Evolutionary conservation across 1,140 invertebrate genomes (phyloP), one percentile per base, ranked within the genome.

Genomic region (Leptopilina boulardi): DNA sequence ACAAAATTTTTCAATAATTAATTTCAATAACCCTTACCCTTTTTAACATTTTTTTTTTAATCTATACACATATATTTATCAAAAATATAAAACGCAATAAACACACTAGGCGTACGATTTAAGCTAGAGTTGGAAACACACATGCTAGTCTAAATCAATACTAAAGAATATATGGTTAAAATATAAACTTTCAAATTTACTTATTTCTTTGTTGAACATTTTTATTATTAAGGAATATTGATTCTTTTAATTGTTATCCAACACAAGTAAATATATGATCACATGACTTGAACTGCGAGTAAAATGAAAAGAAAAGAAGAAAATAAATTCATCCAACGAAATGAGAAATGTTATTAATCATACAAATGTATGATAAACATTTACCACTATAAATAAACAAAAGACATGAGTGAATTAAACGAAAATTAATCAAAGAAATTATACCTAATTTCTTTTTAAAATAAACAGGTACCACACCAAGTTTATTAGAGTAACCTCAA

Each of bases 401-500:
- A 51, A 51, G 18, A 51, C 8, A 18, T 51, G 5, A 51, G 18
- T n/a, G n/a, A 18, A 51, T 51, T 51, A 5, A 3, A 51, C 18
- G 0, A 51, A 18, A 51, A 18, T 18, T 51, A 51, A 18, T 18
- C 15, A 51, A 51, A 51, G 5, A 18, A 47, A 18, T n/a, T n/a
- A n/a, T 6, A 44, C 42, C 15, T n/a, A 0, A 44, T 15, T 51
- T 51, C 47, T 51, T 10, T 0, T 51, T 51, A 51, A 51, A 51
- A 18, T 11, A 8, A n/a, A 26, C n/a, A 30, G 71, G 26, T 70
- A 54, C 72, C 42, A 41, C 44, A 79, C 77, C 26, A 74, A 56
- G 51, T 44, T 34, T 8, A 41, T 21, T 41, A n/a, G 8, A 18
- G 9, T 76, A 30, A 76, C 30, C 30, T 83, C 83, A 79, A 78